phyloP scores from a whole-genome alignment of 2,888 invertebrate species.

The Ophonus ardosiacus region DNA sequence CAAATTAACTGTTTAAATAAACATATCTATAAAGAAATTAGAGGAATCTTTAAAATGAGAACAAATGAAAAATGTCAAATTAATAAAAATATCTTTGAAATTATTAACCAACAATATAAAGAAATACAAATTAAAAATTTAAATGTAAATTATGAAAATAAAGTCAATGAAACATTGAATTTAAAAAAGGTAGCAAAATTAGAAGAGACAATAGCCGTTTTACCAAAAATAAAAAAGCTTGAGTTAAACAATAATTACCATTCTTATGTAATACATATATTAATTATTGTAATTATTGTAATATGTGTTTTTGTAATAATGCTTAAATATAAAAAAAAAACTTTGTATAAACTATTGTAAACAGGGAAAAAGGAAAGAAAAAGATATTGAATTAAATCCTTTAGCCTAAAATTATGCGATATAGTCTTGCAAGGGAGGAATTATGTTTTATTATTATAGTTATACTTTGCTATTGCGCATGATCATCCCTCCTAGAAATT shows the following conservation, averaged over 20 bases:
- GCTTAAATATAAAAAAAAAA: not conserved
- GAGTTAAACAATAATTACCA: not conserved
- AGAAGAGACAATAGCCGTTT: not conserved
- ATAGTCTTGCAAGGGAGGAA: slow-evolving; percentile 14
- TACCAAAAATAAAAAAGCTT: not conserved
- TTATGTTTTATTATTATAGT: not conserved
- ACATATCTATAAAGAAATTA: not conserved
- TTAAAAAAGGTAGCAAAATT: not conserved
- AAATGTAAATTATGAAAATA: not conserved
- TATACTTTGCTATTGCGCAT: slow-evolving; percentile 3
- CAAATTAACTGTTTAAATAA: not conserved
- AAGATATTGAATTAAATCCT: not conserved
- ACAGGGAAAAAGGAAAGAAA: not conserved
- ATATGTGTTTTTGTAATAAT: not conserved
- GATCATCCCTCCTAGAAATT: no score
- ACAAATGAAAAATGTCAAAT: not conserved
- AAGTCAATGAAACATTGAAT: not conserved
- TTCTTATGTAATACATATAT: not conserved
- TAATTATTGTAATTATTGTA: not conserved
- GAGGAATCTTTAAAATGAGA: slow-evolving; percentile 8
- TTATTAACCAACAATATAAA: not conserved
- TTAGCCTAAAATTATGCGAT: not conserved
- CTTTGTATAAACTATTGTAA: not conserved
- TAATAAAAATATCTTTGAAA: not conserved
- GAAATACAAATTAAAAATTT: not conserved